These are phyloP conservation scores for Cacatua alba DNA, from an alignment of 2,113 vertebrate species.

Conservation along the genomic window DNA sequence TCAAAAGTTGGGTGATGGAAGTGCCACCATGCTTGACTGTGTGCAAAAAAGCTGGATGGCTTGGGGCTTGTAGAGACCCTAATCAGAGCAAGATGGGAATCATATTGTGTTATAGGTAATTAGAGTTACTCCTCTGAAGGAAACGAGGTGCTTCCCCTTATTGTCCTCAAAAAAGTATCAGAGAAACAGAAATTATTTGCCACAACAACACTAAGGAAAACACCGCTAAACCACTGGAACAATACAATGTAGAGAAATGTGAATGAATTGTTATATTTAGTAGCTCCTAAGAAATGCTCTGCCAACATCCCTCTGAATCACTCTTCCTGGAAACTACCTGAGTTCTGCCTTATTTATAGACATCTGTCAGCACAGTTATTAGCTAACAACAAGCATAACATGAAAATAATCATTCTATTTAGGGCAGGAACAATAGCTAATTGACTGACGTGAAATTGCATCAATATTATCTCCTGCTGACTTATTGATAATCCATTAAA, in stretches of 20 bases:
- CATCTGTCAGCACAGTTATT: constrained; percentile 53
- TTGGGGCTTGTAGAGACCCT: not conserved
- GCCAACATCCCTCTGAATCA: not conserved
- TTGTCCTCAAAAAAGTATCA: constrained; percentile 29
- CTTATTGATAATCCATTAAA: constrained; percentile 7
- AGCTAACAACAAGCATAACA: constrained; percentile 41
- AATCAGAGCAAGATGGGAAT: accelerated
- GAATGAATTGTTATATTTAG: not conserved
- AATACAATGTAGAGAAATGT: not conserved
- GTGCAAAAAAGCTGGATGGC: not conserved
- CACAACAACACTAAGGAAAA: not conserved
- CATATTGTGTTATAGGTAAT: not conserved
- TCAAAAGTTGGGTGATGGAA: not conserved
- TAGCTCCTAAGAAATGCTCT: not conserved
- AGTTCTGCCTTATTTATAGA: constrained; percentile 17
- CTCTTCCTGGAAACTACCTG: constrained; percentile 55
- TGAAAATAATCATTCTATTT: constrained; percentile 37
- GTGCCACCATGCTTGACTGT: not conserved
- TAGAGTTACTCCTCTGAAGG: not conserved
- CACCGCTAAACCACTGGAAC: not conserved
- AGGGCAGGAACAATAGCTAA: constrained; percentile 28
- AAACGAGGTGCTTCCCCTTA: not conserved
- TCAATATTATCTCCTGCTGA: constrained; percentile 46
- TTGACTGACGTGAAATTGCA: constrained; percentile 21
- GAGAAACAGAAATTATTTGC: not conserved